Base-by-base conservation (phyloP, 2,888 invertebrate genomes). In the Hydropsyche betteni region DNA sequence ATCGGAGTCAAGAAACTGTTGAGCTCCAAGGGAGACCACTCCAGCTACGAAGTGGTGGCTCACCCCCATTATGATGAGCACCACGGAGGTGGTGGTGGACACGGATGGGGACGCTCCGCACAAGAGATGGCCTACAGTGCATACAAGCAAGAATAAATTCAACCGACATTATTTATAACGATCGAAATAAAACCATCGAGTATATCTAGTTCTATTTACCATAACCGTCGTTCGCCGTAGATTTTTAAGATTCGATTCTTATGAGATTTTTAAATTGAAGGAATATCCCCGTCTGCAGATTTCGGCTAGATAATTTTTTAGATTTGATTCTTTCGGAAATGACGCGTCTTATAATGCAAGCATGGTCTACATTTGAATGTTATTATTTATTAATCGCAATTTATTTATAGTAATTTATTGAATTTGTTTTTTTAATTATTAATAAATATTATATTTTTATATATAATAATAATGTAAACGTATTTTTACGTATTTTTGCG, bases 61-160 rank as follows among this genome's bases (percentile, higher is more conserved):
- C 91, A 93, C 2, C 90, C 91, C 34, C 91, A 91, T 82, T 90
- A 91, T 78, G 87, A 88, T 12, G 88, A 89, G 76, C 89, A 89
- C 80, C 89, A 87, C 84, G 80, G 78, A 4, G 38, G 83, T 82
- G 85, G 87, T 74, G 90, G 87, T 75, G 89, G 85, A 83, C 89
- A 90, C 80, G 89, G 87, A 33, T 83, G 89, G 78, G 86, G 86
- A 80, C 88, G 93, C 80, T 84, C 93, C 79, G 90, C 91, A 53
- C 91, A 93, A 80, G 89, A 91, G 80, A 82, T 93, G 82, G 93
- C 94, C 69, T 94, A 94, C 85, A 90, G 87, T 82, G 93, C 91
- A 76, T 89, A 91, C 84, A n/a, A 86, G 84, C 80, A 82, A 82
- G 79, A 83, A 83, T 79, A 85, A 69, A 68, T 68, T 24, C n/a